These are phyloP conservation scores for Siderastrea radians DNA, from an alignment of 92 coral and sea anemone genomes.

Conservation along the genomic window DNA sequence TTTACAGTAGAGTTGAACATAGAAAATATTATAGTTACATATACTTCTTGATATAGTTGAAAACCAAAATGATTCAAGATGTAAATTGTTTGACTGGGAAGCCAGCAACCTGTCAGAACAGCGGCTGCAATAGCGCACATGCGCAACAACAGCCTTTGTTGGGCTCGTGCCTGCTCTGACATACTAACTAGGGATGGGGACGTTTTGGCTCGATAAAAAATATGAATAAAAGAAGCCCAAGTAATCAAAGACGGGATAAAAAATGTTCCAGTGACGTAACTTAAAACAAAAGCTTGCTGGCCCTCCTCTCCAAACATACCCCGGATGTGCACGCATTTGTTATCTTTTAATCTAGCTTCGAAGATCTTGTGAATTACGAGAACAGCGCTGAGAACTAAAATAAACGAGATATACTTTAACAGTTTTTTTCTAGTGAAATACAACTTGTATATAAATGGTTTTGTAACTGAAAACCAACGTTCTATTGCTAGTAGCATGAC, in stretches of 20 bases:
- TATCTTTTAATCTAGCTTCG: neutral
- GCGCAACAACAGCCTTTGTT: slow-evolving; percentile 7
- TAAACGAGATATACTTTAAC: neutral
- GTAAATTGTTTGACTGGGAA: neutral
- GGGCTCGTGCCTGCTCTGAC: neutral
- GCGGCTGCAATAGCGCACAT: slow-evolving; percentile 15
- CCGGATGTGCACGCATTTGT: neutral
- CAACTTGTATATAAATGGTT: neutral
- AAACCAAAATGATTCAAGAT: neutral
- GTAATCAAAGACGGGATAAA: neutral
- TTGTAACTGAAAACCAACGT: slow-evolving; percentile 7
- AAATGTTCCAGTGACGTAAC: neutral
- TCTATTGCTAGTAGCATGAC: slow-evolving; percentile 3
- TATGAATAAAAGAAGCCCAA: slow-evolving; percentile 12
- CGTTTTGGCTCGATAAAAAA: neutral
- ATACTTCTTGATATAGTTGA: too few relatives aligned
- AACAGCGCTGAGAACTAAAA: neutral
- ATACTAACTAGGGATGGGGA: neutral
- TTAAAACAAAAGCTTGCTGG: neutral
- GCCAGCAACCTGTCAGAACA: slow-evolving; percentile 26
- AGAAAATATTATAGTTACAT: too few relatives aligned
- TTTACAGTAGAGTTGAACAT: too few relatives aligned
- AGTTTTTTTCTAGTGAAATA: neutral
- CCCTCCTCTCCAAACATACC: neutral
- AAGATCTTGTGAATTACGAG: neutral